A percentile compares a stretch with the other conserved stretches of the same genome.
Evolutionary conservation across 2,113 vertebrate species (phyloP).

Genomic region (Meleagris gallopavo): DNA sequence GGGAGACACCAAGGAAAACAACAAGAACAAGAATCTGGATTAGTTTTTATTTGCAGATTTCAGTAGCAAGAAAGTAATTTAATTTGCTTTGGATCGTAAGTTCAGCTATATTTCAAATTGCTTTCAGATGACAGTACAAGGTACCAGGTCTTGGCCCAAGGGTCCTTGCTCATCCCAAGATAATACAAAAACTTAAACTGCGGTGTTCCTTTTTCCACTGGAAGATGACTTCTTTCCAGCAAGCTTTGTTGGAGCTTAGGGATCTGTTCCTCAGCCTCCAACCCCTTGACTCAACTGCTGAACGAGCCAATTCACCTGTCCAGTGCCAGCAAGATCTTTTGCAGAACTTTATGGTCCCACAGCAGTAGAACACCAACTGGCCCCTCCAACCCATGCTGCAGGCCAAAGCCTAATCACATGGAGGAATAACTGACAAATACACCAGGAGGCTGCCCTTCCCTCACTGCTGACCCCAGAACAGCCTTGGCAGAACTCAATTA

Average conservation of each 20-base stretch:
- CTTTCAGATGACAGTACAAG: background rate
- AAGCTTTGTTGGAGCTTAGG: background rate
- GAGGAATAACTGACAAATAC: background rate
- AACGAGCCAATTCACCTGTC: background rate
- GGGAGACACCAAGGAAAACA: background rate
- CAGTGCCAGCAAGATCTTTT: accelerated
- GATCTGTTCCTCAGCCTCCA: background rate
- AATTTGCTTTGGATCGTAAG: background rate
- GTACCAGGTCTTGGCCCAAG: background rate
- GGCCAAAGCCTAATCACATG: background rate
- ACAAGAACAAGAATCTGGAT: background rate
- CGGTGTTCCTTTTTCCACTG: background rate
- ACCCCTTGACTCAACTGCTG: background rate
- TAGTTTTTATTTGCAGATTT: background rate
- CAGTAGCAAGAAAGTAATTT: background rate
- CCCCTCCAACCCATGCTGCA: background rate
- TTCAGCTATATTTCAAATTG: background rate
- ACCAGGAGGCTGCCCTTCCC: background rate
- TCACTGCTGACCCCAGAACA: background rate
- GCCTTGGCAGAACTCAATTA: background rate
- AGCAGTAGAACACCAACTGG: background rate
- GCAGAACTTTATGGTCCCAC: background rate
- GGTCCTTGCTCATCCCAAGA: background rate
- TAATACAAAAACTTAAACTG: background rate
- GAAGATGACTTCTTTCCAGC: background rate